These are phyloP conservation scores for Pollenia labialis DNA, from an alignment of 2,888 invertebrate genomes.

Conservation along the genomic window DNA sequence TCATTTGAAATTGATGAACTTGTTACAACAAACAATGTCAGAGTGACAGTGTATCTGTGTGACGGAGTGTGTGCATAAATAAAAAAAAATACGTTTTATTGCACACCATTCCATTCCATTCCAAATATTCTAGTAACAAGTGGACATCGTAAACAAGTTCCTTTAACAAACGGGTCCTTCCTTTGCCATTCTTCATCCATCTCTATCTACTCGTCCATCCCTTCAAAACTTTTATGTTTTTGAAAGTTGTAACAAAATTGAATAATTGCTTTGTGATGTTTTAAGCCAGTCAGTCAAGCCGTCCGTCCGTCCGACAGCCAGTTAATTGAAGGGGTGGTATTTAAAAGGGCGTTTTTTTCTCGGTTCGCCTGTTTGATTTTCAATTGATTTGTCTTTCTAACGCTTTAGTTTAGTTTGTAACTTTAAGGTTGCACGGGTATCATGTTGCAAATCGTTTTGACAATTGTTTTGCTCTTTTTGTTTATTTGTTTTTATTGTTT, in stretches of 20 bases:
- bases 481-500: constrained; percentile 65
- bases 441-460: constrained; percentile 83
- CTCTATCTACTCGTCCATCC: constrained; percentile 1
- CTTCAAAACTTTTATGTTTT: constrained; percentile 38
- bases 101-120: constrained; percentile 23
- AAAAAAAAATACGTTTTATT: constrained; percentile 33
- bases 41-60: constrained; percentile 4
- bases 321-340: constrained; percentile 82
- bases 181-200: neutral
- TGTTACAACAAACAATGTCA: constrained; percentile 69
- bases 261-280: constrained; percentile 83
- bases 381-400: constrained; percentile 49
- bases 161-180: constrained; percentile 23
- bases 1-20: constrained; percentile 82
- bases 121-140: constrained; percentile 52
- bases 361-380: neutral
- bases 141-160: constrained; percentile 63
- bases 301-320: constrained; percentile 12
- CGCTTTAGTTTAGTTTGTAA: constrained; percentile 17
- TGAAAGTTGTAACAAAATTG: constrained; percentile 76
- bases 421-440: constrained; percentile 83
- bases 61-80: neutral
- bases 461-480: constrained; percentile 76
- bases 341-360: constrained; percentile 71
- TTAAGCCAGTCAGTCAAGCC: constrained; percentile 45